Conservation (phyloP, 2,888 invertebrate genomes). For the Panzeria rudis region DNA sequence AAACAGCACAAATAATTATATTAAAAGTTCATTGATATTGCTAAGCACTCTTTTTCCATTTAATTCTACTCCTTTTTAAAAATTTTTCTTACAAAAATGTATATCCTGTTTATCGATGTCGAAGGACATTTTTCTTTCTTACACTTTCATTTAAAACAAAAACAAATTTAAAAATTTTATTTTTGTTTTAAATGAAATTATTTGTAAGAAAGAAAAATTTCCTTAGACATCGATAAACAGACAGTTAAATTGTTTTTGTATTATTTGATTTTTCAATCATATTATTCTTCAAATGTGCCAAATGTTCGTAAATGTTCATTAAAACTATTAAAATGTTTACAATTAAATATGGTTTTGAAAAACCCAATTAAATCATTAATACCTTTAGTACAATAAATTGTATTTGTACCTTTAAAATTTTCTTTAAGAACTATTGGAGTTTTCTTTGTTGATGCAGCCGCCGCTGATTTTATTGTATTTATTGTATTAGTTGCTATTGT, state of each 20-base stretch:
- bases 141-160: too few species aligned
- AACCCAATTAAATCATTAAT: slow-evolving; percentile 54
- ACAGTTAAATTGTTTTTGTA: not conserved
- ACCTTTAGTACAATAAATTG: slow-evolving; percentile 53
- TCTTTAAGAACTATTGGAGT: slow-evolving; percentile 69
- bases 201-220: too few species aligned
- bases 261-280: not conserved
- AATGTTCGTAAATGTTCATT: slow-evolving; percentile 50
- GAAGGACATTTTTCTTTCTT: too few species aligned
- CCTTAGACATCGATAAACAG: too few species aligned
- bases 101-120: too few species aligned
- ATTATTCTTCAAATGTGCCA: slow-evolving; percentile 51
- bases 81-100: not conserved
- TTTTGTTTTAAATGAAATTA: too few species aligned
- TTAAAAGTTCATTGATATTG: not conserved
- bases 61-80: not conserved
- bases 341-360: slow-evolving; percentile 63
- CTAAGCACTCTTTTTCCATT: not conserved
- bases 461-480: slow-evolving; percentile 73
- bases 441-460: slow-evolving; percentile 63
- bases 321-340: slow-evolving; percentile 62
- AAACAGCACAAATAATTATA: too few species aligned
- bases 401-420: slow-evolving; percentile 53
- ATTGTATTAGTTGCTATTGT: slow-evolving; percentile 55
- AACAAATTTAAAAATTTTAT: too few species aligned